Percentiles rank a stretch among this genome's conserved stretches.
Evolutionary conservation across 2,797 vertebrate genomes (phyloP).

Genomic region (Alcedo quadribrachys): DNA sequence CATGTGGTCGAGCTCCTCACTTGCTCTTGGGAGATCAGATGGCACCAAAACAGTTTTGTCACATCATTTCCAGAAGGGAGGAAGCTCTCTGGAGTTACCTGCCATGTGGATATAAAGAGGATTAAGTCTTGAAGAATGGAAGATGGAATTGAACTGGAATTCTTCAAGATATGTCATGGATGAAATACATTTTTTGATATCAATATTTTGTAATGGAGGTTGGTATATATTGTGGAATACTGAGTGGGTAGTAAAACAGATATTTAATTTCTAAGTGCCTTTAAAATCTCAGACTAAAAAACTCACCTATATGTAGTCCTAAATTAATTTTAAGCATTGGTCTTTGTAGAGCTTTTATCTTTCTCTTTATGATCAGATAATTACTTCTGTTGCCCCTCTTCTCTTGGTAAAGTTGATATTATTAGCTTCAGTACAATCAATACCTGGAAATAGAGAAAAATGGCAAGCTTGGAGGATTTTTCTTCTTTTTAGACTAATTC

Average conservation of each 20-base stretch:
- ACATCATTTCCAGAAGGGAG: background rate
- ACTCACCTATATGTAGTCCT: background rate
- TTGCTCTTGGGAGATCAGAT: background rate
- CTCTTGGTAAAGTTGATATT: background rate
- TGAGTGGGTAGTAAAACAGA: background rate
- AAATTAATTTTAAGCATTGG: background rate
- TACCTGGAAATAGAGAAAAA: conserved; percentile 44
- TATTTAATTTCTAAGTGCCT: background rate
- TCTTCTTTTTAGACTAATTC: conserved; percentile 16
- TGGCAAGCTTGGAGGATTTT: conserved; percentile 10
- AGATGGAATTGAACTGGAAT: background rate
- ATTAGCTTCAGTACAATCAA: conserved; percentile 12
- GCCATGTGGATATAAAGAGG: background rate
- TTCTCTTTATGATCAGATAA: conserved; percentile 26
- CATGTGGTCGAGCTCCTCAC: background rate
- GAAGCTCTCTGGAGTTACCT: background rate
- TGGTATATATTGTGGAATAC: background rate
- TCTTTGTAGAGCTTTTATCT: background rate
- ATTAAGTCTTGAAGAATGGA: background rate
- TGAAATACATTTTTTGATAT: background rate
- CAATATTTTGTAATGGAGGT: background rate
- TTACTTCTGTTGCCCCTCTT: background rate
- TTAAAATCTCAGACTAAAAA: background rate
- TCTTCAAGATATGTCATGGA: accelerated
- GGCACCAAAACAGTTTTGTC: background rate